Evolutionary conservation across 2,797 vertebrate species (phyloP), one percentile per base, ranked within the genome.

Genomic region (Diplodus sargus): DNA sequence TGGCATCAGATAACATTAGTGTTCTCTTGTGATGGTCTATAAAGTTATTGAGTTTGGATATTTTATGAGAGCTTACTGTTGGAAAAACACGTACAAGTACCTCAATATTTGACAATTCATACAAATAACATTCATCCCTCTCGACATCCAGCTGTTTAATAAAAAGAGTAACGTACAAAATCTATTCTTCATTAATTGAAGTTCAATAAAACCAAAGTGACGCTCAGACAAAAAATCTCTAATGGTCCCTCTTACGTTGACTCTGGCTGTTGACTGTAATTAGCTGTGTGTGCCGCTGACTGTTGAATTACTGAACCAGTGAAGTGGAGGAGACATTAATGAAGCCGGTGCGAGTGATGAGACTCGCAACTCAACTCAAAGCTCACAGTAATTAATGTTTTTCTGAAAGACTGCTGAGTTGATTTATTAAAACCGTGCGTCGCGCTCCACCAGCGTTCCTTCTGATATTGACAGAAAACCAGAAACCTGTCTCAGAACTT

Each of bases 311-410:
- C n/a, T 51, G 13, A 54, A 25, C 70, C 47, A 22, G 0, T 72
- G 28, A 64, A 61, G 59, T 76, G 47, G 7, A 53, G 71, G n/a
- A 11, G 51, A 60, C 47, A 1, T 70, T 74, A 23, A 79, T 49
- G 65, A 74, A 23, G 20, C 4, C 3, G 1, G 1, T 25, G 17
- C 66, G 25, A 78, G 42, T 79, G 62, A 66, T 57, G 15, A 76
- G 16, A 57, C 57, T 57, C 11, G 16, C n/a, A 1, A 51, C 57
- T 51, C 53, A 47, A 5, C 43, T 63, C 43, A 47, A 56, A 61
- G 12, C 4, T 72, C 48, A 3, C 23, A 22, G 56, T 73, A 52
- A 72, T 79, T 42, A 53, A 52, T 25, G n/a, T 30, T 13, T 45
- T 23, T 12, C 52, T 52, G 17, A 54, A 71, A 25, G 18, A 34